Base-by-base conservation (phyloP, 2,113 vertebrate species). In the Trematomus loennbergii region DNA sequence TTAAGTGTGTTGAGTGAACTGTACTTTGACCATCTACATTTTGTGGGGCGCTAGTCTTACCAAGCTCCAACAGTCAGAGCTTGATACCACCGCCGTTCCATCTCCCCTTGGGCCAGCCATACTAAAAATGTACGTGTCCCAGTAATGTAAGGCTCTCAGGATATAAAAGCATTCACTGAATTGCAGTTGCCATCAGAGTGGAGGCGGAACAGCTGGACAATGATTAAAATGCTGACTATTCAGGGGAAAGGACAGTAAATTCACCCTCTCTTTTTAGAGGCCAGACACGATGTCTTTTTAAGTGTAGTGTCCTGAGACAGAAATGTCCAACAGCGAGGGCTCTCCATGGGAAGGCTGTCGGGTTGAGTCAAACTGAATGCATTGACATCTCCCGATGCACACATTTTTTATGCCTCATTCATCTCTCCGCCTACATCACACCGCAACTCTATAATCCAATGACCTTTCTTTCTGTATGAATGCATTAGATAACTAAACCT, bases 221-320 rank as follows among this genome's bases (percentile, higher is more conserved):
- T 82, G 72, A 84, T 88, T 87, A 81, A 85, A 88, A 89, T 67
- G 83, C 82, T 87, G 82, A 71, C 74, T 83, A 68, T 88, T 84
- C 65, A 40, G 60, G 50, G 78, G 69, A 66, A 59, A 89, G 77
- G 74, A 86, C 77, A 74, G 22, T 83, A 84, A 87, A 88, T 81
- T 84, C 81, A 73, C 62, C 72, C 53, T 85, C 77, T 89, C 80
- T 82, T 89, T 90, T 81, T 68, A 76, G 66, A 65, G 76, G n/a
- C 66, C 63, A 52, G 77, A 80, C 81, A 81, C 55, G 33, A 62
- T 79, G 75, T 81, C 79, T 88, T 79, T 82, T 64, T 53, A 52
- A 72, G 76, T 36, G 84, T 65, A 70, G 80, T 61, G 88, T 90
- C 79, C 84, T 80, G 89, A 83, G 88, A 91, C 79, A 55, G 55